Conservation (phyloP, 2,888 invertebrate species). For the Trachelus troglodyta region DNA sequence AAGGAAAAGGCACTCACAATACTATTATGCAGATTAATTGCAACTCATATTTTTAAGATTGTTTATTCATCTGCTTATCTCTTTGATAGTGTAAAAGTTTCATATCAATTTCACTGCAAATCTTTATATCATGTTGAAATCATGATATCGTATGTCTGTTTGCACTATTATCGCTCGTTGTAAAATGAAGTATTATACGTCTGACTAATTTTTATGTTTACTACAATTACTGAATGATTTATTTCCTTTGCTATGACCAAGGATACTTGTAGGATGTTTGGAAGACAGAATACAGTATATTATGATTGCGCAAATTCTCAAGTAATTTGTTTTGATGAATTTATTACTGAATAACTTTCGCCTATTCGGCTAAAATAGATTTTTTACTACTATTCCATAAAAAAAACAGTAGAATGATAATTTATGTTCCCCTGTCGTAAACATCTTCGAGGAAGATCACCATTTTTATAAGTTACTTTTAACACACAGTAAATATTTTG, state of each 20-base stretch:
- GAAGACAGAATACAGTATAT: not conserved
- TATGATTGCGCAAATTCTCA: not conserved
- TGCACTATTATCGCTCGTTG: no score
- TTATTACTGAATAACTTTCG: not conserved
- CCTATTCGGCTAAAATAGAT: not conserved
- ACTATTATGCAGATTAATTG: no score
- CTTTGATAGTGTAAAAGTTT: no score
- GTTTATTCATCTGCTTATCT: no score
- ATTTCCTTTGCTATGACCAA: not conserved
- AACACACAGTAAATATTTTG: not conserved
- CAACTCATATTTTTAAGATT: no score
- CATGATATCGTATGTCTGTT: no score
- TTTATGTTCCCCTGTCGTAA: not conserved
- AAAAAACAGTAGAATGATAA: no score
- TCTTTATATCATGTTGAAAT: no score
- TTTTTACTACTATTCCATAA: no score
- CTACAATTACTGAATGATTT: not conserved
- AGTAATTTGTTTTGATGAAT: not conserved
- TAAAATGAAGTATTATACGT: not conserved
- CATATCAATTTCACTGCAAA: no score
- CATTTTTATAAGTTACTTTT: not conserved
- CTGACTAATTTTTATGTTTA: not conserved
- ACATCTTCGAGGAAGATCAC: not conserved
- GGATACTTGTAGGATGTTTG: not conserved
- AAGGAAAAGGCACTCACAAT: no score